Conservation (phyloP, 2,113 vertebrate genomes). For the Campylomormyrus numenius region DNA sequence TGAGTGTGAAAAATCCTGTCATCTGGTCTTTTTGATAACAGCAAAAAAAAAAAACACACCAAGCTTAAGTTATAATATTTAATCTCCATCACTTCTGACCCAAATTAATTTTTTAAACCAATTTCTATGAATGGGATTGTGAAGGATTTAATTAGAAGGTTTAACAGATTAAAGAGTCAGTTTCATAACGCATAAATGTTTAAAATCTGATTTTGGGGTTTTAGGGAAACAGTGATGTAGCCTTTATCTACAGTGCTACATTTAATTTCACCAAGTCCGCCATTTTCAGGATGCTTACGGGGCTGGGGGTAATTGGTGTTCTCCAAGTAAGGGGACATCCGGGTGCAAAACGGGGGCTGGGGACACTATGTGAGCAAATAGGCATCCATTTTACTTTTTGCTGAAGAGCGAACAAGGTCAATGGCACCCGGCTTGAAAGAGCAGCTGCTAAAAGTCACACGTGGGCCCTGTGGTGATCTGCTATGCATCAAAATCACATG, state of each 20-base stretch:
- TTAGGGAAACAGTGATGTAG: not conserved
- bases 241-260: not conserved
- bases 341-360: slow-evolving; percentile 29
- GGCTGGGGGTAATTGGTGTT: slow-evolving; percentile 32
- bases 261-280: not conserved
- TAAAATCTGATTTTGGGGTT: not conserved
- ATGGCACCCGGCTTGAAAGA: slow-evolving; percentile 28
- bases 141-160: not conserved
- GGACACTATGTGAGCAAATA: slow-evolving; percentile 31
- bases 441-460: not conserved
- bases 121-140: not conserved
- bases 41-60: not conserved
- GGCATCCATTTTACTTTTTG: slow-evolving; percentile 51
- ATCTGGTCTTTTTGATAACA: not conserved
- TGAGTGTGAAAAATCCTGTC: not conserved
- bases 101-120: not conserved
- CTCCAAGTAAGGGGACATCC: slow-evolving; percentile 36
- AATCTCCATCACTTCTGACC: not conserved
- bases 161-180: not conserved
- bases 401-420: slow-evolving; percentile 56
- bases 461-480: not conserved
- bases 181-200: not conserved
- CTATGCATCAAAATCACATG: not conserved
- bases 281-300: slow-evolving; percentile 13
- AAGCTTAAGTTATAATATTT: not conserved